phyloP scores from a whole-genome alignment of 1,140 invertebrate species.

The Aphidius ervi region DNA sequence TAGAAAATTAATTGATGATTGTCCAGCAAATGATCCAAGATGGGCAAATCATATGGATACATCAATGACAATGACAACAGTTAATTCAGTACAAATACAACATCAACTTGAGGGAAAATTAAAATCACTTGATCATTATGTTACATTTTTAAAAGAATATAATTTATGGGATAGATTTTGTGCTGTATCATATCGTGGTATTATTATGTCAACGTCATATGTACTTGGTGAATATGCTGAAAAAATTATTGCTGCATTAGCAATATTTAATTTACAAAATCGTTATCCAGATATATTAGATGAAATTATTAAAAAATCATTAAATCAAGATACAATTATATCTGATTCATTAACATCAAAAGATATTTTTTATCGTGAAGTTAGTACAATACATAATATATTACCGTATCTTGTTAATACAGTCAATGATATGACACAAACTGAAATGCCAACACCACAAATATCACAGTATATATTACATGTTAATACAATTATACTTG shows the following conservation, averaged over 20 bases:
- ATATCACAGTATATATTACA: constrained; percentile 56
- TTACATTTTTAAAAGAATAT: constrained; percentile 73
- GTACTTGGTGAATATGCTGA: constrained; percentile 68
- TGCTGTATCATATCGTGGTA: constrained; percentile 57
- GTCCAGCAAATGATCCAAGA: constrained; percentile 82
- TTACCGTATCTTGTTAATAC: constrained; percentile 55
- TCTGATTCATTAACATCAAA: constrained; percentile 60
- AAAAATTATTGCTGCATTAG: constrained; percentile 71
- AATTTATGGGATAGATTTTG: constrained; percentile 67
- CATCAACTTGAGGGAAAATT: constrained; percentile 84
- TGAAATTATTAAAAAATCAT: constrained; percentile 57
- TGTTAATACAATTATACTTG: constrained; percentile 57
- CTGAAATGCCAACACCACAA: constrained; percentile 53
- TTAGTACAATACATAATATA: constrained; percentile 57
- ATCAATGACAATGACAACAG: constrained; percentile 45
- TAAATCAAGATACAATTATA: constrained; percentile 43
- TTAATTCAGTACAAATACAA: constrained; percentile 71
- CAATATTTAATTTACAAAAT: constrained; percentile 64
- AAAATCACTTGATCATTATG: constrained; percentile 68
- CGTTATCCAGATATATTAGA: constrained; percentile 58
- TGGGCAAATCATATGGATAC: constrained; percentile 56
- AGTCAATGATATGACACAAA: constrained; percentile 55
- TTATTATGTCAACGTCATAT: constrained; percentile 61
- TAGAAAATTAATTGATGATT: constrained; percentile 79
- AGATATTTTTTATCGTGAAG: constrained; percentile 71